Conservation (phyloP, 2,888 invertebrate genomes). For the Hipparchia semele region DNA sequence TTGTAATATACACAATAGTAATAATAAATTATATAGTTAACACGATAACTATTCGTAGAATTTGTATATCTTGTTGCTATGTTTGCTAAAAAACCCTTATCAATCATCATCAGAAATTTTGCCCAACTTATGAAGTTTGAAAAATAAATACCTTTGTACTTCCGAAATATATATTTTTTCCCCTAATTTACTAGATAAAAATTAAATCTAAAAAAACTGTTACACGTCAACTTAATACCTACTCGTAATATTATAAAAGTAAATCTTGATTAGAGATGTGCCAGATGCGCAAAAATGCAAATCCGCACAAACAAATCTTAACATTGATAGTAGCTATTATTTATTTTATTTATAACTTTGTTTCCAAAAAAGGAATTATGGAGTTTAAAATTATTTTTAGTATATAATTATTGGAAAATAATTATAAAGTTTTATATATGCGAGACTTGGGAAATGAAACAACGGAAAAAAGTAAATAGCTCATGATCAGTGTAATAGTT, state of each 20-base stretch:
- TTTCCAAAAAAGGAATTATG: conserved; percentile 1
- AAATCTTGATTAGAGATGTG: conserved; percentile 1
- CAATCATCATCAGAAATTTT: conserved; percentile 28
- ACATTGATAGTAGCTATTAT: not conserved
- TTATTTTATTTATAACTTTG: conserved; percentile 7
- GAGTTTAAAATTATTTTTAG: not conserved
- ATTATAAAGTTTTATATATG: not conserved
- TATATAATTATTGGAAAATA: not conserved
- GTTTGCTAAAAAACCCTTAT: conserved; percentile 30
- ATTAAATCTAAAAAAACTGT: not conserved
- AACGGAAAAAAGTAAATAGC: too few species aligned
- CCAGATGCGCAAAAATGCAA: not conserved
- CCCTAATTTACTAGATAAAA: conserved; percentile 14
- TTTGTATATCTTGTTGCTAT: conserved; percentile 41
- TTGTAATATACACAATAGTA: conserved; percentile 36
- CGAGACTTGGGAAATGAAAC: not conserved
- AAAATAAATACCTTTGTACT: conserved; percentile 10
- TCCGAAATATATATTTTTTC: conserved; percentile 23
- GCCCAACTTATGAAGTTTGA: conserved; percentile 30
- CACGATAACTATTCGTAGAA: conserved; percentile 38
- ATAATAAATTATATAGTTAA: conserved; percentile 37
- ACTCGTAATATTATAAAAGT: not conserved
- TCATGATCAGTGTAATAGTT: too few species aligned
- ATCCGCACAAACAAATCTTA: not conserved
- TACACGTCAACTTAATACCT: conserved; percentile 2